A percentile compares a stretch with the other conserved stretches of the same genome.
Evolutionary conservation across 2,113 vertebrate species (phyloP).

Genomic region (Porphyrio hochstetteri): DNA sequence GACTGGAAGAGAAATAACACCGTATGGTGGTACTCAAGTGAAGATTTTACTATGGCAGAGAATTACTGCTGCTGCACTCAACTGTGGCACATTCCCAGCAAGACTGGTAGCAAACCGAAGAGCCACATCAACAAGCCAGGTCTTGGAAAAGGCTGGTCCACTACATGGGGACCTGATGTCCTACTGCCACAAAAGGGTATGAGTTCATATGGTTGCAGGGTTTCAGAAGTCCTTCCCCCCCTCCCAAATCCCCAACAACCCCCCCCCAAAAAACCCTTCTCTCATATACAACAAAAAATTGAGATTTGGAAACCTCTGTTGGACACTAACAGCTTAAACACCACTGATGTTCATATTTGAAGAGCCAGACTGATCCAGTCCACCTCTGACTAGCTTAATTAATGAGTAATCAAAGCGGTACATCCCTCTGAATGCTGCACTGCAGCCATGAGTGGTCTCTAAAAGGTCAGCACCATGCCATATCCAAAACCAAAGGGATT

Average conservation of each 20-base stretch:
- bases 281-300: accelerated
- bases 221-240: no score
- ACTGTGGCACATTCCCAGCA: not conserved
- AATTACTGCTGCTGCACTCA: not conserved
- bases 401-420: not conserved
- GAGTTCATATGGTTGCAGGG: not conserved
- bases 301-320: not conserved
- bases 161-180: not conserved
- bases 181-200: not conserved
- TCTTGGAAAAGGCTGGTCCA: not conserved
- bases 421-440: not conserved
- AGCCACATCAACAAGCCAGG: not conserved
- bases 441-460: not conserved
- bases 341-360: not conserved
- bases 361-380: not conserved
- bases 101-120: not conserved
- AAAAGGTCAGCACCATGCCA: constrained; percentile 13
- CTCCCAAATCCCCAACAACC: no score
- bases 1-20: not conserved
- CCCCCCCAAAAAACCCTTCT: no score
- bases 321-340: not conserved
- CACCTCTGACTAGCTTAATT: not conserved
- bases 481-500: not conserved
- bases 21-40: not conserved
- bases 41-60: not conserved